These are phyloP conservation scores for Macrosiphum euphorbiae DNA, from an alignment of 2,888 invertebrate species.

Conservation along the genomic window DNA sequence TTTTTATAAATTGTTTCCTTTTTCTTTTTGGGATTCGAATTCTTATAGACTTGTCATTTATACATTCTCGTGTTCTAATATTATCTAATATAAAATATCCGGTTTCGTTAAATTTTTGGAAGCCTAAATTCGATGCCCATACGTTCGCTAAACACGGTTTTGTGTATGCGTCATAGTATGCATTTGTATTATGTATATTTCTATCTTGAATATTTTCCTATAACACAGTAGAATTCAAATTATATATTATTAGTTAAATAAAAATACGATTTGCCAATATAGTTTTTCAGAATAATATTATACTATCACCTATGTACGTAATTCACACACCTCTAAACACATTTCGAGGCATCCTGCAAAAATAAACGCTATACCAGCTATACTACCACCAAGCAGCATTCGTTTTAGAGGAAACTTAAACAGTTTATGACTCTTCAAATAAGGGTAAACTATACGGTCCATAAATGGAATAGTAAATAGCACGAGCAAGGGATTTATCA, in stretches of 20 bases:
- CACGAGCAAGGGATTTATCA: constrained; percentile 82
- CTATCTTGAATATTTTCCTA: neutral
- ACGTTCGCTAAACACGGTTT: neutral
- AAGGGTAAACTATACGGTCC: constrained; percentile 74
- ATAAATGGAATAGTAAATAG: constrained; percentile 80
- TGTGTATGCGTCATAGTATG: neutral
- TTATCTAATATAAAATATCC: neutral
- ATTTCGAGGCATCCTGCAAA: constrained; percentile 76
- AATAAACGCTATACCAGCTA: constrained; percentile 78
- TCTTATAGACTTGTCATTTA: neutral
- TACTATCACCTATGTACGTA: neutral
- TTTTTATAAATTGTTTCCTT: neutral
- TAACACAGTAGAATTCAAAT: too few relatives aligned
- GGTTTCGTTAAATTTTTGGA: neutral
- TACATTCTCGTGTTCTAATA: neutral
- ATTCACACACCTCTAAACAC: constrained; percentile 73
- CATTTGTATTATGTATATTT: neutral
- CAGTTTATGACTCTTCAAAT: constrained; percentile 68
- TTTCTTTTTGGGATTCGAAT: neutral
- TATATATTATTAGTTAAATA: neutral
- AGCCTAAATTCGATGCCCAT: constrained; percentile 30
- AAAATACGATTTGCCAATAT: neutral
- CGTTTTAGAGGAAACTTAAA: constrained; percentile 77
- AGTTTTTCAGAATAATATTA: neutral
- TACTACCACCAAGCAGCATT: constrained; percentile 82